phyloP scores from a whole-genome alignment of 2,113 vertebrate genomes.

The Nothocercus nigrocapillus region DNA sequence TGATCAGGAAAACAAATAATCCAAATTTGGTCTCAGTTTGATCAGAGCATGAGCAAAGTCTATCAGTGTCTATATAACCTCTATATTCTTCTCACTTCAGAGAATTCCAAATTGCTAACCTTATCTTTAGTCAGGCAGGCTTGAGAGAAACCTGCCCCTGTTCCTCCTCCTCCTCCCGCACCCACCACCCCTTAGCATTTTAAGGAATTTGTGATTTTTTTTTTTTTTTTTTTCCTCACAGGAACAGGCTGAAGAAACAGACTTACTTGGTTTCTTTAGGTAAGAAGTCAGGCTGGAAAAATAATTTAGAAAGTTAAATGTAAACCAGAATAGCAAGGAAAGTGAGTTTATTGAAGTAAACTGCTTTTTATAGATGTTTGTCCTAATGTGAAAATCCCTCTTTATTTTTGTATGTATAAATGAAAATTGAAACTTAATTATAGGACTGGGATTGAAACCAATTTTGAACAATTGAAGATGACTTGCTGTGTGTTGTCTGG shows the following conservation, averaged over 20 bases:
- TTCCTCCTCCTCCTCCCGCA: too few species aligned
- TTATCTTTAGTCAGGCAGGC: background rate
- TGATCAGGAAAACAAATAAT: background rate
- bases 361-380: constrained; percentile 42
- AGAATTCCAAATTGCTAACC: background rate
- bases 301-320: background rate
- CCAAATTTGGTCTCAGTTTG: background rate
- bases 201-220: background rate
- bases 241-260: constrained; percentile 2
- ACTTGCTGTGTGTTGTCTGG: constrained; percentile 36
- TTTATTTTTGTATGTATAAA: constrained; percentile 66
- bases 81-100: background rate
- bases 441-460: constrained; percentile 38
- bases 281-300: background rate
- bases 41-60: background rate
- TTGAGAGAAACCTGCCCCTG: background rate
- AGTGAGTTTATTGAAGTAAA: background rate
- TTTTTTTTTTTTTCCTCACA: background rate
- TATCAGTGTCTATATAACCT: fast-evolving
- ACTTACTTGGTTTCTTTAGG: background rate
- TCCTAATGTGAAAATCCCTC: constrained; percentile 49
- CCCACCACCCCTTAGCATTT: background rate
- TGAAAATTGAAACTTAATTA: background rate
- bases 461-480: background rate
- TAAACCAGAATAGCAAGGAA: background rate